phyloP scores from a whole-genome alignment of 2,797 vertebrate genomes.

The Melanotaenia nigrans region DNA sequence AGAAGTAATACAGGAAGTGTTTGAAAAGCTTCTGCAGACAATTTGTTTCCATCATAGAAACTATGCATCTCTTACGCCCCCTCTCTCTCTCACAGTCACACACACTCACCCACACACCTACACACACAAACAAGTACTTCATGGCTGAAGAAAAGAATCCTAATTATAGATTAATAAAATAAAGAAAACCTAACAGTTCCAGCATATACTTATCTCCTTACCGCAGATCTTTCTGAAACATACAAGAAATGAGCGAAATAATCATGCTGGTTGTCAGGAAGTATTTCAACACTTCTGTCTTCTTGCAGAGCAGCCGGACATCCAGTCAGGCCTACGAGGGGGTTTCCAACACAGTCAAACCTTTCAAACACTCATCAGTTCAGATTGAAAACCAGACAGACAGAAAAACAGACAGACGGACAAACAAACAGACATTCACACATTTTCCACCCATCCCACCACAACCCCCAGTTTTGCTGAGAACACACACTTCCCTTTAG shows the following conservation, averaged over 20 bases:
- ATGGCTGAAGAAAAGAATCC: background rate
- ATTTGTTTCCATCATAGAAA: constrained; percentile 26
- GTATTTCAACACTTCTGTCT: constrained; percentile 71
- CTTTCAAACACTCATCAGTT: constrained; percentile 42
- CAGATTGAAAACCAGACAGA: constrained; percentile 60
- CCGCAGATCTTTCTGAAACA: background rate
- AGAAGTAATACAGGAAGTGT: constrained; percentile 58
- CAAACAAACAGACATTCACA: constrained; percentile 40
- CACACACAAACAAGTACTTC: constrained; percentile 1
- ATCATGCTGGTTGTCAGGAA: constrained; percentile 59
- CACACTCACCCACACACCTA: no score
- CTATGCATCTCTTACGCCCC: background rate
- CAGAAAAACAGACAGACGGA: constrained; percentile 46
- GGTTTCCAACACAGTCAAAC: constrained; percentile 62
- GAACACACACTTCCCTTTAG: constrained; percentile 54
- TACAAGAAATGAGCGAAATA: constrained; percentile 5
- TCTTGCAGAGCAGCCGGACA: constrained; percentile 63
- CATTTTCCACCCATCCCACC: constrained; percentile 30
- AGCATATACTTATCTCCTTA: background rate
- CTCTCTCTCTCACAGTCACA: no score
- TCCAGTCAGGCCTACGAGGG: constrained; percentile 49
- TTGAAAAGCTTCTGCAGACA: constrained; percentile 43
- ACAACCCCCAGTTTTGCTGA: constrained; percentile 47
- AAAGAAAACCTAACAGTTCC: background rate
- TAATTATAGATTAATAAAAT: background rate